Percentiles rank a stretch among this genome's conserved stretches.
phyloP scores from a whole-genome alignment of 2,797 vertebrate species.

The Florisuga fusca region DNA sequence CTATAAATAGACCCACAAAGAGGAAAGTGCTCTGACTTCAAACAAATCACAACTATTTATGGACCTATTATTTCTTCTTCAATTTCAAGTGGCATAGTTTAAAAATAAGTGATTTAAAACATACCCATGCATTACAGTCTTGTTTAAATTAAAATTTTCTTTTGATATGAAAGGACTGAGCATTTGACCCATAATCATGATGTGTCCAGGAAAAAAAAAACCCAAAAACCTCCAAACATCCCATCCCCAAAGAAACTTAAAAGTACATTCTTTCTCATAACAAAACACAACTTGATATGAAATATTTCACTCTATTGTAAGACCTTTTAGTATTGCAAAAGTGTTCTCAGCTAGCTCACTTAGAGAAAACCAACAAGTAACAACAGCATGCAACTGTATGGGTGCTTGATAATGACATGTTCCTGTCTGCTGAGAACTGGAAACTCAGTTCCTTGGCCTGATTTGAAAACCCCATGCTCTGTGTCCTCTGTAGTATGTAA shows the following conservation, averaged over 20 bases:
- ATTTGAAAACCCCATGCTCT: not conserved
- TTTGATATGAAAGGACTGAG: not conserved
- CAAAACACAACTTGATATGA: not conserved
- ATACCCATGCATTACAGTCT: not conserved
- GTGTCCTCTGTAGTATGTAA: not conserved
- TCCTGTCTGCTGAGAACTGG: not conserved
- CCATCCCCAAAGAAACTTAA: not conserved
- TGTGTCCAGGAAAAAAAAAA: not conserved
- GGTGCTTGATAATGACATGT: not conserved
- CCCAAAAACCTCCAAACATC: not conserved
- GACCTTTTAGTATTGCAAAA: not conserved
- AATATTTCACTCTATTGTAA: not conserved
- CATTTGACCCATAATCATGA: not conserved
- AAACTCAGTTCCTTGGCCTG: not conserved
- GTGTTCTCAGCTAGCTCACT: not conserved
- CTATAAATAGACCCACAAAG: conserved; percentile 37
- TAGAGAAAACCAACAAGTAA: not conserved
- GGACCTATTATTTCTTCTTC: not conserved
- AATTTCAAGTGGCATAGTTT: conserved; percentile 6
- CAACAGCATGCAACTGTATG: fast-evolving
- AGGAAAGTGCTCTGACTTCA: conserved; percentile 40
- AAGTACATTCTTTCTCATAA: not conserved
- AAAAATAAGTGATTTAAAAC: conserved; percentile 12
- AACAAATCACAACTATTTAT: conserved; percentile 41
- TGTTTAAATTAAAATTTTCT: not conserved